Percentiles rank a stretch among this genome's conserved stretches.
phyloP scores from a whole-genome alignment of 2,797 vertebrate genomes.

The Xiphophorus birchmanni region DNA sequence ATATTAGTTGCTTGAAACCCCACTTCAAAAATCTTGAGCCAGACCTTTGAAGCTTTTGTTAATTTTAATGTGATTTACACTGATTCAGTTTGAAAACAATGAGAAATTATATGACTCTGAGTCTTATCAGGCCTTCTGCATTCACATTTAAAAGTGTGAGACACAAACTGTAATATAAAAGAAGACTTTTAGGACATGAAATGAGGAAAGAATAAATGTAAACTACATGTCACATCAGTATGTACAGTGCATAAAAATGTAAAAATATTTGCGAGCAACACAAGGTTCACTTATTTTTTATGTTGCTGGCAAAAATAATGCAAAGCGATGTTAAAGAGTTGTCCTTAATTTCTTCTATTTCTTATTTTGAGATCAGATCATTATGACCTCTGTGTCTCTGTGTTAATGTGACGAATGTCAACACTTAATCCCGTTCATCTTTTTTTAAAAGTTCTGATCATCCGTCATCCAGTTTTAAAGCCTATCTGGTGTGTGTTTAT shows the following conservation, averaged over 20 bases:
- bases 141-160: neutral
- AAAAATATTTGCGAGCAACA: neutral
- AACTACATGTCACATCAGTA: neutral
- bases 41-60: neutral
- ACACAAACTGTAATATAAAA: neutral
- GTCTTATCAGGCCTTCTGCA: neutral
- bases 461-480: constrained; percentile 52
- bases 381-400: constrained; percentile 17
- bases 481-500: constrained; percentile 49
- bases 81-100: neutral
- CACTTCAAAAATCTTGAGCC: neutral
- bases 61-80: neutral
- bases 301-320: neutral
- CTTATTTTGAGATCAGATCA: neutral
- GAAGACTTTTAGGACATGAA: neutral
- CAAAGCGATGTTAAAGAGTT: neutral
- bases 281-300: neutral
- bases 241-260: neutral
- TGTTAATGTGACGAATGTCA: constrained; percentile 21
- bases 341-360: neutral
- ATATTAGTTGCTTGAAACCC: neutral
- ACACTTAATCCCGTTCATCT: constrained; percentile 45
- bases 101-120: neutral
- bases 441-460: constrained; percentile 50
- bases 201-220: neutral